These are phyloP conservation scores for Percina caprodes DNA, from an alignment of 2,113 vertebrate species.

Conservation along the genomic window DNA sequence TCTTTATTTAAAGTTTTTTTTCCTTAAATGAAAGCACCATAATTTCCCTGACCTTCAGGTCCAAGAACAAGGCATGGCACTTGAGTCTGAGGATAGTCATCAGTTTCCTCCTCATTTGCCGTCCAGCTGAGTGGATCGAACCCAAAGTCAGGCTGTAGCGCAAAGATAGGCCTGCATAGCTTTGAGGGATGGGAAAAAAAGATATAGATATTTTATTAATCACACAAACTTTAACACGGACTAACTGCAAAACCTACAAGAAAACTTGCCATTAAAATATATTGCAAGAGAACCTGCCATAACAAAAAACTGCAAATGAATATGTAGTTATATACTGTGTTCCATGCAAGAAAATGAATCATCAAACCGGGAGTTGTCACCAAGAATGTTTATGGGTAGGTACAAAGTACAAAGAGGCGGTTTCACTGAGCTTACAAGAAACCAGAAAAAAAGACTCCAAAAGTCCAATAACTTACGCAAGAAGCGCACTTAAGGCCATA, in stretches of 20 bases:
- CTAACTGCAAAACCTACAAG: not conserved
- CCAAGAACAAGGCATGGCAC: slow-evolving; percentile 88
- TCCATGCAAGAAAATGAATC: not conserved
- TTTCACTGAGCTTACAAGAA: slow-evolving; percentile 14
- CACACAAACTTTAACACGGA: too few species aligned
- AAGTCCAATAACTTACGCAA: not conserved
- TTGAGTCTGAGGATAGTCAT: slow-evolving; percentile 87
- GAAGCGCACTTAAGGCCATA: not conserved
- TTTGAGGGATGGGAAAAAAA: slow-evolving; percentile 52
- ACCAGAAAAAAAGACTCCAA: slow-evolving; percentile 51
- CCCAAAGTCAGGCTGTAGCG: slow-evolving; percentile 89
- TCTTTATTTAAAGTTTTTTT: not conserved
- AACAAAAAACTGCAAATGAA: not conserved
- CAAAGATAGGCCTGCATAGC: slow-evolving; percentile 89
- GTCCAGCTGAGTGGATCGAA: slow-evolving; percentile 80
- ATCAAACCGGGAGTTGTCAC: not conserved
- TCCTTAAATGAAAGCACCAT: not conserved
- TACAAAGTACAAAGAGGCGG: slow-evolving; percentile 47
- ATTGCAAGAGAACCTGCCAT: not conserved
- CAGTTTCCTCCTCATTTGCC: slow-evolving; percentile 88
- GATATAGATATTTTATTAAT: too few species aligned
- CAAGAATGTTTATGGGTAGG: slow-evolving; percentile 22
- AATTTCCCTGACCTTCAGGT: slow-evolving; percentile 86
- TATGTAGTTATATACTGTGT: not conserved
- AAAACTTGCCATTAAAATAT: not conserved